These are phyloP conservation scores for Escarpia spicata DNA, from an alignment of 2,888 invertebrate species.

Conservation along the genomic window DNA sequence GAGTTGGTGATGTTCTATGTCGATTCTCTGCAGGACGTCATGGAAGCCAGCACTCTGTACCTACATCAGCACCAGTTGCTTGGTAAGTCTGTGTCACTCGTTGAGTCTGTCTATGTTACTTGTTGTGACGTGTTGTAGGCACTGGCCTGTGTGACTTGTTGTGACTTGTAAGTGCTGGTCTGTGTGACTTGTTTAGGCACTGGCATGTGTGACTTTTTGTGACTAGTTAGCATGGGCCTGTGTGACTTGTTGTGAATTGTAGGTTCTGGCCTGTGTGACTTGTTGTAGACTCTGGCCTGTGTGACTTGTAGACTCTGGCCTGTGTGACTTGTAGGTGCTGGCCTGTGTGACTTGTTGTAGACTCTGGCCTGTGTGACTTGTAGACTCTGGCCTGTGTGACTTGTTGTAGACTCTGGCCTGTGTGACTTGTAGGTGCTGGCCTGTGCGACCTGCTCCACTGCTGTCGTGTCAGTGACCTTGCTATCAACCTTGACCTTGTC, in stretches of 20 bases:
- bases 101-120: neutral
- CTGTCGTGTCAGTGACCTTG: neutral
- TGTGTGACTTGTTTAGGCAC: too few relatives aligned
- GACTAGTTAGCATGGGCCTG: neutral
- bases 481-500: neutral
- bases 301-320: too few relatives aligned
- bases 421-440: neutral
- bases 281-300: neutral
- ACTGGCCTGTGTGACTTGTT: too few relatives aligned
- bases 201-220: too few relatives aligned
- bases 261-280: neutral
- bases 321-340: too few relatives aligned
- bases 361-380: too few relatives aligned
- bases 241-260: neutral
- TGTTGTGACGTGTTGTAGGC: too few relatives aligned
- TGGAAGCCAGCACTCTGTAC: neutral
- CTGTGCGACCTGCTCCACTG: neutral
- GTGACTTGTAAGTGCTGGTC: too few relatives aligned
- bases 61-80: neutral
- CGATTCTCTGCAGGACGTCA: neutral
- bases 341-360: too few relatives aligned
- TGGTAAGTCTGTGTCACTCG: neutral
- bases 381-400: too few relatives aligned
- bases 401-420: neutral
- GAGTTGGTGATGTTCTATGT: conserved; percentile 12